Percentiles rank a stretch among this genome's conserved stretches.
phyloP scores from a whole-genome alignment of 2,797 vertebrate genomes.

The Acanthis flammea region DNA sequence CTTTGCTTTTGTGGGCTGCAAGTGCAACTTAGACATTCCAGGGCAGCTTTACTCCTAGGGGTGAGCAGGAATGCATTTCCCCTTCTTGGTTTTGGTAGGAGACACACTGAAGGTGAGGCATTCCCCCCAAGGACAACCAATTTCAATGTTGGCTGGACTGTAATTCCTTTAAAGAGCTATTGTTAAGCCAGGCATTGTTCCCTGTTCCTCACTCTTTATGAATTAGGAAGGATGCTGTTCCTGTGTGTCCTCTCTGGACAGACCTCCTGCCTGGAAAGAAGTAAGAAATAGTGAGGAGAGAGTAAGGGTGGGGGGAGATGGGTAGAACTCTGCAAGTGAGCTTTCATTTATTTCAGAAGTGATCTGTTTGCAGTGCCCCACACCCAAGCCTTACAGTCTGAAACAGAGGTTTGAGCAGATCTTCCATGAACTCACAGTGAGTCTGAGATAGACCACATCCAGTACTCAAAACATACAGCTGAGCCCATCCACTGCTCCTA shows the following conservation, averaged over 20 bases:
- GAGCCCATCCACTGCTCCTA: neutral
- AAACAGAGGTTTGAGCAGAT: neutral
- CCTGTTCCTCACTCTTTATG: neutral
- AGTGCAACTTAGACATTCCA: neutral
- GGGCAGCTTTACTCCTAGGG: neutral
- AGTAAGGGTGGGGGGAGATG: neutral
- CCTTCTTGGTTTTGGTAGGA: neutral
- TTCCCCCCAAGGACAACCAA: neutral
- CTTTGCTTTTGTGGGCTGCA: neutral
- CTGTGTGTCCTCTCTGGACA: neutral
- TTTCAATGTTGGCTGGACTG: neutral
- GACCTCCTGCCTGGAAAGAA: neutral
- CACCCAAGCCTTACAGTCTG: neutral
- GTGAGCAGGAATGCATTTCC: neutral
- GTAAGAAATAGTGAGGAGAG: neutral
- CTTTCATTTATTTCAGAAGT: neutral
- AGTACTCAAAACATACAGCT: neutral
- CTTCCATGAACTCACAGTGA: neutral
- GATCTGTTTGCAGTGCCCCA: fast-evolving
- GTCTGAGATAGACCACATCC: neutral
- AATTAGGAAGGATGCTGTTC: neutral
- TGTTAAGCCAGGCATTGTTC: neutral
- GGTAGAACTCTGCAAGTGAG: neutral
- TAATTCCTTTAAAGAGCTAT: neutral
- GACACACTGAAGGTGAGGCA: neutral